phyloP scores from a whole-genome alignment of 2,797 vertebrate genomes.

The Hafferia zeledoni region DNA sequence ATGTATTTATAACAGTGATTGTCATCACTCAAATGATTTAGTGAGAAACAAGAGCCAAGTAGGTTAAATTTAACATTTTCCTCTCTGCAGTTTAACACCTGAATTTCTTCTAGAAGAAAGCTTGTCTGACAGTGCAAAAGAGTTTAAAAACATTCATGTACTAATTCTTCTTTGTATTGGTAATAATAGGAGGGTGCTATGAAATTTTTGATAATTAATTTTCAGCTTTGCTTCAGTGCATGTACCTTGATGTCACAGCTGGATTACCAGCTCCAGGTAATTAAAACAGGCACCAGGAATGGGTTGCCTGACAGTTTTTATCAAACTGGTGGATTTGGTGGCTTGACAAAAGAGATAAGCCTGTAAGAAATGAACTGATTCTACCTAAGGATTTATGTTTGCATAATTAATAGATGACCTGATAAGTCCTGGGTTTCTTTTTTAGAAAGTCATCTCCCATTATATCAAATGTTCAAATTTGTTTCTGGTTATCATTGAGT shows the following conservation, averaged over 20 bases:
- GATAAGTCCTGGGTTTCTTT: neutral
- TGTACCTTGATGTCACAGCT: neutral
- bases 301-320: neutral
- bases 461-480: neutral
- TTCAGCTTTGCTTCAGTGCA: neutral
- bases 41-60: neutral
- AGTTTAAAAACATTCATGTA: neutral
- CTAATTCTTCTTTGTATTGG: neutral
- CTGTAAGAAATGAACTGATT: neutral
- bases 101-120: neutral
- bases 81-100: neutral
- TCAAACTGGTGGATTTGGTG: neutral
- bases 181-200: neutral
- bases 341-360: neutral
- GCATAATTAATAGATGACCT: neutral
- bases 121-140: neutral
- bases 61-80: neutral
- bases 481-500: neutral
- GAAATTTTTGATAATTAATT: neutral
- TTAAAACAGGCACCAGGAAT: neutral
- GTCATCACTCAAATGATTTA: neutral
- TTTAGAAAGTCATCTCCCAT: neutral
- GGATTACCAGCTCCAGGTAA: neutral
- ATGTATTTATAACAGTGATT: fast-evolving
- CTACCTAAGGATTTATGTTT: neutral